Conservation (phyloP, 2,113 vertebrate genomes). For the Platichthys flesus region DNA sequence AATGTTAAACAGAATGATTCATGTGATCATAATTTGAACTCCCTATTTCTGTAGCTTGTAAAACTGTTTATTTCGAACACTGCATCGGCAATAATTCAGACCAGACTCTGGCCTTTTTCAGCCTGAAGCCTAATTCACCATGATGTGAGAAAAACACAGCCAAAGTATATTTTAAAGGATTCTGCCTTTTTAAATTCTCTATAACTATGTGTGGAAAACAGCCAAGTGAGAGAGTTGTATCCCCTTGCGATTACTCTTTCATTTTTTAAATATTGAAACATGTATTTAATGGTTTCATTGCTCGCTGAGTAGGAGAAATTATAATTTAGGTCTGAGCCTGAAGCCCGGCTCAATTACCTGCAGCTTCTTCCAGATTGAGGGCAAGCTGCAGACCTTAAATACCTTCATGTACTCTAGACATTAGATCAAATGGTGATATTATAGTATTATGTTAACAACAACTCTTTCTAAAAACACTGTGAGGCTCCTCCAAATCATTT, state of each 20-base stretch:
- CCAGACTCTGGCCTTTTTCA: not conserved
- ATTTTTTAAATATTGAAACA: not conserved
- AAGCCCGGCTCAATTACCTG: slow-evolving; percentile 7
- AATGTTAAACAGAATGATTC: slow-evolving; percentile 21
- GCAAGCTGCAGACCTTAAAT: slow-evolving; percentile 31
- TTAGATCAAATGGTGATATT: slow-evolving; percentile 12
- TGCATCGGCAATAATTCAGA: not conserved
- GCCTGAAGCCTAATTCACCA: not conserved
- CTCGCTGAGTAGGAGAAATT: not conserved
- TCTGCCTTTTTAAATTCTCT: not conserved
- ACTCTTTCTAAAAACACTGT: slow-evolving; percentile 10
- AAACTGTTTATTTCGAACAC: slow-evolving; percentile 4
- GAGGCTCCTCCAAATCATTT: slow-evolving; percentile 21
- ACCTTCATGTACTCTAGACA: slow-evolving; percentile 28
- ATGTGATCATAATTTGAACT: slow-evolving; percentile 27
- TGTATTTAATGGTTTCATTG: not conserved
- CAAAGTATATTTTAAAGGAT: not conserved
- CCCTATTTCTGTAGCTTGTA: slow-evolving; percentile 8
- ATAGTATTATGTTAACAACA: slow-evolving; percentile 31
- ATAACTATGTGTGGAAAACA: slow-evolving; percentile 11
- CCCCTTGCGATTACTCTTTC: slow-evolving; percentile 6
- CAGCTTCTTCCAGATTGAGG: slow-evolving; percentile 3
- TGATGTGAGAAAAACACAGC: too few relatives aligned
- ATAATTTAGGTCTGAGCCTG: not conserved
- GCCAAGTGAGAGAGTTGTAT: slow-evolving; percentile 27